phyloP scores from a whole-genome alignment of 23 tunicate species.

The Trididemnum miniatum region DNA sequence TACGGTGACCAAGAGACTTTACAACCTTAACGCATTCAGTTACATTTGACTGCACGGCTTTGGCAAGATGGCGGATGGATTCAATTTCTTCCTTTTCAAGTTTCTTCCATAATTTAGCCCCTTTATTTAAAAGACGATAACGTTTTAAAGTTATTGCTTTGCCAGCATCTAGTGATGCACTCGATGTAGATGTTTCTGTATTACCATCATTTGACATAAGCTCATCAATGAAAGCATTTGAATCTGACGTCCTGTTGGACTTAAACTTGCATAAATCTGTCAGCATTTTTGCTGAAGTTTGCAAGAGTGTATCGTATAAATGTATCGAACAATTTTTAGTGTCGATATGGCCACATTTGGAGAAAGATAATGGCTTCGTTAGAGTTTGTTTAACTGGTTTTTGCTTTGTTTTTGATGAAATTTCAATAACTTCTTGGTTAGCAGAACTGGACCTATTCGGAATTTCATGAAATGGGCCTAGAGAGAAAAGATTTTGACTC shows the following conservation, averaged over 20 bases:
- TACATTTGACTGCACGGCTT: constrained; percentile 10
- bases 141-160: no score
- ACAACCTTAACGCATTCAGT: constrained; percentile 31
- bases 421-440: neutral
- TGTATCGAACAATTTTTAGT: neutral
- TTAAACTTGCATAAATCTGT: no score
- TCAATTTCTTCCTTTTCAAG: constrained; percentile 21
- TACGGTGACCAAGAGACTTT: constrained; percentile 2
- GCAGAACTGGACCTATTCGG: constrained; percentile 7
- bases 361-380: no score
- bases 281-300: no score
- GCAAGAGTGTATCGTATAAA: neutral
- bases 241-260: no score
- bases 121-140: neutral
- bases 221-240: no score
- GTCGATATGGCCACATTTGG: neutral
- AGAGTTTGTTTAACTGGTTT: neutral
- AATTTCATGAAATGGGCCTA: constrained; percentile 51
- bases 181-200: no score
- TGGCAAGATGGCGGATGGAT: constrained; percentile 6
- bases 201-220: no score
- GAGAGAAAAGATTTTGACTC: constrained; percentile 24
- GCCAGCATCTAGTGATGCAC: neutral
- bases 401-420: neutral
- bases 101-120: constrained; percentile 32